Evolutionary conservation across 1,140 invertebrate species (phyloP).

Genomic region (Subanguina moxae): DNA sequence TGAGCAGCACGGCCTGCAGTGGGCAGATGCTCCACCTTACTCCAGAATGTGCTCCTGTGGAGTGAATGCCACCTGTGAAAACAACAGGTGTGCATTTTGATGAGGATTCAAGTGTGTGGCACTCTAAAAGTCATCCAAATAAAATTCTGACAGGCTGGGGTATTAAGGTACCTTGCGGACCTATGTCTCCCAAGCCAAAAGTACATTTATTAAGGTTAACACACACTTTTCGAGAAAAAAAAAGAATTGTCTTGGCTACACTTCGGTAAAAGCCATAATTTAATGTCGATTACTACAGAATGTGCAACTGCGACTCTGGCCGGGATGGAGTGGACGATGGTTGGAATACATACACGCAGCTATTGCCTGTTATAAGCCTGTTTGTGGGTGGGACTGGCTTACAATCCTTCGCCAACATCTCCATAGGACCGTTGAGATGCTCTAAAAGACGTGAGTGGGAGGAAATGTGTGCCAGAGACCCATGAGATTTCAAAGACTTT

Average conservation of each 20-base stretch:
- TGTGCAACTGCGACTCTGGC: conserved; percentile 57
- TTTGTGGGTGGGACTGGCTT: conserved; percentile 52
- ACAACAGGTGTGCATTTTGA: conserved; percentile 25
- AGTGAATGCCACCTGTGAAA: conserved; percentile 52
- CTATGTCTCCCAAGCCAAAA: no score
- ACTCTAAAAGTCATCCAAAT: no score
- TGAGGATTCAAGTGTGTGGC: no score
- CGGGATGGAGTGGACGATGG: conserved; percentile 53
- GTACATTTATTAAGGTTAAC: no score
- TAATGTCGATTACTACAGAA: conserved; percentile 17
- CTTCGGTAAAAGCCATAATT: conserved; percentile 11
- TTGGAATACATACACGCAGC: conserved; percentile 49
- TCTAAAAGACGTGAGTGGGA: conserved; percentile 39
- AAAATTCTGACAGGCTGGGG: no score
- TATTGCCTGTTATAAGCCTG: conserved; percentile 57
- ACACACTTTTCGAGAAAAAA: background rate
- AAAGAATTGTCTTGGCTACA: background rate
- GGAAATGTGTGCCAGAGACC: background rate
- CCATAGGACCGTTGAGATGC: conserved; percentile 51
- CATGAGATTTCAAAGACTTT: conserved; percentile 2
- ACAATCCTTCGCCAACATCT: conserved; percentile 37
- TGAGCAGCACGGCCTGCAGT: conserved; percentile 57
- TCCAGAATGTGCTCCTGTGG: conserved; percentile 57
- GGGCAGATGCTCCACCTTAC: conserved; percentile 56
- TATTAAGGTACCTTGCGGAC: no score